These are phyloP conservation scores for Pseudolycoriella hygida DNA, from an alignment of 2,888 invertebrate species.

Conservation along the genomic window DNA sequence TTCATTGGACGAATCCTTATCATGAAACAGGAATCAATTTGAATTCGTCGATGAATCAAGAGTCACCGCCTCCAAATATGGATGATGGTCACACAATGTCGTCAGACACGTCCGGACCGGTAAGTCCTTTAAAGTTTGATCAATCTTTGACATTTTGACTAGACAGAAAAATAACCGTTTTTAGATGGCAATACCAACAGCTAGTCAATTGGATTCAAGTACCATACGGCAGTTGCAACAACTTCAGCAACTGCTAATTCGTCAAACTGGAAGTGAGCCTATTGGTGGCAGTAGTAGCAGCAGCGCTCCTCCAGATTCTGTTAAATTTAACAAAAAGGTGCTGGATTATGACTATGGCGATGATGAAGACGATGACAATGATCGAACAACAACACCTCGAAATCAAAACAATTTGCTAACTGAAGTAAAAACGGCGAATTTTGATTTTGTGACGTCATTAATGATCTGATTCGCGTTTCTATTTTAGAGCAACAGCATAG, in stretches of 20 bases:
- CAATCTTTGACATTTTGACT: background rate
- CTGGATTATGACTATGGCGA: constrained; percentile 86
- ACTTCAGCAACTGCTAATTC: constrained; percentile 38
- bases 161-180: background rate
- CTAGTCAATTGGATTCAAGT: constrained; percentile 18
- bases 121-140: background rate
- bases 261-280: constrained; percentile 21
- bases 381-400: constrained; percentile 14
- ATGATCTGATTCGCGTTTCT: constrained; percentile 5
- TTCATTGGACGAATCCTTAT: background rate
- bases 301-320: constrained; percentile 27
- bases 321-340: constrained; percentile 69
- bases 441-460: constrained; percentile 10
- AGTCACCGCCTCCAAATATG: constrained; percentile 8
- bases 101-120: constrained; percentile 7
- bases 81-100: constrained; percentile 8
- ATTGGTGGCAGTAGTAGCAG: constrained; percentile 22
- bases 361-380: constrained; percentile 53
- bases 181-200: constrained; percentile 22
- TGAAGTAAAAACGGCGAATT: constrained; percentile 11
- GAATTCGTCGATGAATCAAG: constrained; percentile 7
- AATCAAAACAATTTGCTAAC: constrained; percentile 12
- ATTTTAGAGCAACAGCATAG: constrained; percentile 11
- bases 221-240: constrained; percentile 37
- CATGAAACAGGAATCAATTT: background rate